Evolutionary conservation across 2,113 vertebrate genomes (phyloP), one percentile per base, ranked within the genome.

Genomic region (Chloropsis cyanopogon): DNA sequence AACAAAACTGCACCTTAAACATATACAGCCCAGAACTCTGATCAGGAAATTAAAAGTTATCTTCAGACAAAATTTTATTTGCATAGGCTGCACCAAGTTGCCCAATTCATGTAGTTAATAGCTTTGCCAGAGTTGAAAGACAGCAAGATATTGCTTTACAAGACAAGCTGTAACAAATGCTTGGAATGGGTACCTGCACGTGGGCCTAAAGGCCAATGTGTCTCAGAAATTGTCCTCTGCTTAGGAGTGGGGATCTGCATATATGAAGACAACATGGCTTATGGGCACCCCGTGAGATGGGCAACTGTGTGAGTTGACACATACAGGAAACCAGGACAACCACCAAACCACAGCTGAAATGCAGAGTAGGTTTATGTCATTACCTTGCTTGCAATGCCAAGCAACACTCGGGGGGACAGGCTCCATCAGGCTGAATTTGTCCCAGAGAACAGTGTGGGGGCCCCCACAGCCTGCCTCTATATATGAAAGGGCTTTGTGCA

Each of bases 261-360:
- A 0, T 21, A 17, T 11, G 50, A 61, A 65, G 31, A 21, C 28
- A 69, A 8, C 21, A 11, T 7, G 35, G 22, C 13, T 70, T 44
- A 19, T 0, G 0, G 46, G 15, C 42, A 66, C 3, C 4, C 18
- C 23, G 47, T 0, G 0, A 53, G 29, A 42, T 1, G 20, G 15
- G 10, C 47, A 65, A 15, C 18, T 28, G 12, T 39, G 18, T 69
- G 47, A 61, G 39, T 46, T 69, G 39, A 53, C 23, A 39, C 3
- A 28, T 15, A 22, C 4, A 39, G 18, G 33, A 15, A 42, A 68
- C 17, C 18, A 68, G 26, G 46, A 59, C 26, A 60, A 22, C 5
- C 14, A 47, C 17, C 14, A 47, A 72, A 68, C 6, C 33, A 37
- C 14, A 10, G 18, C 33, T 33, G 22, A 86, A 60, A 69, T 26